phyloP scores from a whole-genome alignment of 1,140 invertebrate species.

The Drosophila sulfurigaster region DNA sequence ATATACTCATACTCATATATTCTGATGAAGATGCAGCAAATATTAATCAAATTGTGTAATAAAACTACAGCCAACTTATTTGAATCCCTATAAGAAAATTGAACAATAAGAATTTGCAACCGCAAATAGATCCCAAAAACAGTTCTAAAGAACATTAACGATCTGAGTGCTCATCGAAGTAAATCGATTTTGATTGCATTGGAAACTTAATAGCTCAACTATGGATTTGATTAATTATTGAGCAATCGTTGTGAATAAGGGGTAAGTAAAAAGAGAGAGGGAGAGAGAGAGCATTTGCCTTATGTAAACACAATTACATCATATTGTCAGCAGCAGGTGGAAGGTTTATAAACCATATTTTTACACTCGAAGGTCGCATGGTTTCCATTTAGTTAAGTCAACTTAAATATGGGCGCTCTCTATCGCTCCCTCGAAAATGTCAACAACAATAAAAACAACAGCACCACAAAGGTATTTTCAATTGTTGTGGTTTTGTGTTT shows the following conservation, averaged over 20 bases:
- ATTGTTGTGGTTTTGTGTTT: slow-evolving; percentile 39
- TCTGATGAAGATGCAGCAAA: too few relatives aligned
- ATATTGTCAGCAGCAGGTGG: slow-evolving; percentile 25
- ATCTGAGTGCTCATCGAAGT: too few relatives aligned
- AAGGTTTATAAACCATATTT: slow-evolving; percentile 16
- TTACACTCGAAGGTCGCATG: slow-evolving; percentile 23
- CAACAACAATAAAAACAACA: slow-evolving; percentile 6
- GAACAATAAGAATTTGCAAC: too few relatives aligned
- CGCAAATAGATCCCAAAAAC: too few relatives aligned
- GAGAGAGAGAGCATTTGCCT: neutral
- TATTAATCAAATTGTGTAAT: too few relatives aligned
- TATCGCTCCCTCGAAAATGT: neutral
- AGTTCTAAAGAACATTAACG: too few relatives aligned
- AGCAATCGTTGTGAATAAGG: neutral
- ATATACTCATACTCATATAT: too few relatives aligned
- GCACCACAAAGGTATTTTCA: slow-evolving; percentile 35
- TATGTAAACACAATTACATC: slow-evolving; percentile 48
- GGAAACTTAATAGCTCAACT: neutral
- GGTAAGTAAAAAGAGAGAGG: too few relatives aligned
- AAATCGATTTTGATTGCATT: neutral
- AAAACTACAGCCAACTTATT: too few relatives aligned
- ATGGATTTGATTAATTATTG: slow-evolving; percentile 4
- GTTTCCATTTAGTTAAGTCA: neutral
- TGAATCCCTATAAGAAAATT: too few relatives aligned
- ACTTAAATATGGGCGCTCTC: neutral